Evolutionary conservation across 2,113 vertebrate genomes (phyloP), one percentile per base, ranked within the genome.

Genomic region (Campylomormyrus tamandua): DNA sequence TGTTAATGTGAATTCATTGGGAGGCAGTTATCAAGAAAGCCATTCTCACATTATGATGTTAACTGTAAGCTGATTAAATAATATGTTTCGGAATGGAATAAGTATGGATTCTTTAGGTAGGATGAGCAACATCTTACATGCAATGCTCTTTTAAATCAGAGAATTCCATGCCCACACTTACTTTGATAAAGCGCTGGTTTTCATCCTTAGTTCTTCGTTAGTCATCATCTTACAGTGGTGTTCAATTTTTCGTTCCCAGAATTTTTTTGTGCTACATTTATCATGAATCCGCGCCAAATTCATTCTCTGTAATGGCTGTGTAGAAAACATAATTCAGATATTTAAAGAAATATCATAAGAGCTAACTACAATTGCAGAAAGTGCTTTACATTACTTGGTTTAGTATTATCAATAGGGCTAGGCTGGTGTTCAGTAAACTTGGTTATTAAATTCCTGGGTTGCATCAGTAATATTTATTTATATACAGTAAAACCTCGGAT

Each of bases 181-280:
- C 91, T 91, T 91, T 85, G 91, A 93, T 90, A 93, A 92, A 91
- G 92, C 90, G 45, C 92, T 93, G n/a, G 46, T 92, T 83, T 92
- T 92, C 91, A 92, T 87, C 83, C 91, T 90, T 5, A 42, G 52
- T 83, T 93, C 92, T 70, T 94, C 92, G 46, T 91, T 91, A 89
- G 90, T 89, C 56, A 13, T 90, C 90, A 90, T 90, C 88, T 93
- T 84, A 80, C 46, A 49, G 83, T 93, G 92, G 39, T 89, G 88
- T 58, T 93, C 91, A 88, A 93, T 94, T 92, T 93, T 93, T 91
- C 90, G 87, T 83, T 94, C 92, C 90, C 92, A 93, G 88, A 90
- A 94, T 52, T 90, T 94, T 91, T 89, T 93, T 87, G 92, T 74
- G 87, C 86, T 89, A 84, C 90, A 70, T 90, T 93, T 93, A 90